Evolutionary conservation across 2,113 vertebrate genomes (phyloP).

Genomic region (Pelobates fuscus): DNA sequence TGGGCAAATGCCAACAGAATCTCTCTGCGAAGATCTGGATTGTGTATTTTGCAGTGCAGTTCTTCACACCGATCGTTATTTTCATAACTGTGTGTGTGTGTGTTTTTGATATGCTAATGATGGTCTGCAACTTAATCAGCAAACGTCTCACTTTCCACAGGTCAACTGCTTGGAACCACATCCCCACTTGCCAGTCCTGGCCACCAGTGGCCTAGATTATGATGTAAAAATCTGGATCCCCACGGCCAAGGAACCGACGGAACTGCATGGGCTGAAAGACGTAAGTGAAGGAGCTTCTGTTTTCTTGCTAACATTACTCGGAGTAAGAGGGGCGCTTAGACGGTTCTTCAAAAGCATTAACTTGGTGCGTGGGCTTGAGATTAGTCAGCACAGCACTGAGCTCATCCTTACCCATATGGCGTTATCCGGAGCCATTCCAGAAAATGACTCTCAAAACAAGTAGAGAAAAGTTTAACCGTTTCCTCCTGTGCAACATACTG

Average conservation of each 20-base stretch:
- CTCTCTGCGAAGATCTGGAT: too few species aligned
- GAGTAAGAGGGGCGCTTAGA: too few species aligned
- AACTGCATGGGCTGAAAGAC: constrained; percentile 84
- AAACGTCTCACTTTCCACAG: constrained; percentile 63
- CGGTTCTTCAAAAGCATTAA: background rate
- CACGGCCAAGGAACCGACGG: constrained; percentile 82
- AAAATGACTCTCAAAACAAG: background rate
- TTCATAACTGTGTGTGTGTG: too few species aligned
- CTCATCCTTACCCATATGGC: constrained; percentile 33
- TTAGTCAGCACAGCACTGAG: background rate
- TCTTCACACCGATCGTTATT: too few species aligned
- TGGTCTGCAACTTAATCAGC: too few species aligned
- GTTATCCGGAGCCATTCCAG: constrained; percentile 6
- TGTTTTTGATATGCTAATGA: too few species aligned
- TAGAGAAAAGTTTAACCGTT: background rate
- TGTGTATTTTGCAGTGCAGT: too few species aligned
- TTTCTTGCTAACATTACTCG: too few species aligned
- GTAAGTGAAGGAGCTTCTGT: constrained; percentile 61
- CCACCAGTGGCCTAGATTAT: constrained; percentile 91
- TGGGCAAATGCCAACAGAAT: too few species aligned
- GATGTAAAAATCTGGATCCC: constrained; percentile 95
- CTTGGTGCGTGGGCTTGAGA: background rate
- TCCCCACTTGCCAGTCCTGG: constrained; percentile 87
- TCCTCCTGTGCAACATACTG: background rate
- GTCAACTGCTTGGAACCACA: constrained; percentile 95